Evolutionary conservation across 2,113 vertebrate genomes (phyloP).

Genomic region (Ranitomeya variabilis): DNA sequence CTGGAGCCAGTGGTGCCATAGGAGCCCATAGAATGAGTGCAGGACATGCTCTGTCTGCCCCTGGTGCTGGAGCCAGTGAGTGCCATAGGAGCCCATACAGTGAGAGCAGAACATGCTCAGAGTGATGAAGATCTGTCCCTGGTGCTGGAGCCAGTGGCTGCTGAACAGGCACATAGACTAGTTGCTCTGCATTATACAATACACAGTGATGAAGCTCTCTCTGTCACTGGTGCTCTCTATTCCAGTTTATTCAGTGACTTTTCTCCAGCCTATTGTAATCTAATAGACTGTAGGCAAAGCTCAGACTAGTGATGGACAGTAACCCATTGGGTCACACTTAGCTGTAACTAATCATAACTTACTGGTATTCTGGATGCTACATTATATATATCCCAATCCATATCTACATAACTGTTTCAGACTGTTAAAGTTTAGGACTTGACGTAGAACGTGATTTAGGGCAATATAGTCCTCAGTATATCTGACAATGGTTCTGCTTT

Average conservation of each 20-base stretch:
- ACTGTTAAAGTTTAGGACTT: constrained; percentile 10
- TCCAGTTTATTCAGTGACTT: not conserved
- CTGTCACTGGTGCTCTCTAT: not conserved
- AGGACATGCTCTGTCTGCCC: too few species aligned
- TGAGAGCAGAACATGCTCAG: too few species aligned
- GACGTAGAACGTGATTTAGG: too few species aligned
- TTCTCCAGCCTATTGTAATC: not conserved
- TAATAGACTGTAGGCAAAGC: not conserved
- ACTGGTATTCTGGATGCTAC: not conserved
- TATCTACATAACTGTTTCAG: not conserved
- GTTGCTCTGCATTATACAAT: not conserved
- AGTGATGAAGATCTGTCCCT: too few species aligned
- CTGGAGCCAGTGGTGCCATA: too few species aligned
- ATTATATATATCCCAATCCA: not conserved
- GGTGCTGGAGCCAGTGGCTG: constrained; percentile 66
- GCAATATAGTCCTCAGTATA: not conserved
- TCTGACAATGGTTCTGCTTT: not conserved
- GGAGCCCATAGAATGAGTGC: too few species aligned
- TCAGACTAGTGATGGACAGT: not conserved
- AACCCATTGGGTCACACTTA: not conserved
- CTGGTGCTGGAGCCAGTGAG: too few species aligned
- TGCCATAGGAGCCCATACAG: too few species aligned
- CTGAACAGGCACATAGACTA: not conserved
- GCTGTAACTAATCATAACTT: not conserved
- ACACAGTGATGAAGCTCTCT: not conserved